A percentile compares a stretch with the other conserved stretches of the same genome.
These are phyloP conservation scores for Lasioglossum lativentre DNA, from an alignment of 2,888 invertebrate species.

Conservation along the genomic window DNA sequence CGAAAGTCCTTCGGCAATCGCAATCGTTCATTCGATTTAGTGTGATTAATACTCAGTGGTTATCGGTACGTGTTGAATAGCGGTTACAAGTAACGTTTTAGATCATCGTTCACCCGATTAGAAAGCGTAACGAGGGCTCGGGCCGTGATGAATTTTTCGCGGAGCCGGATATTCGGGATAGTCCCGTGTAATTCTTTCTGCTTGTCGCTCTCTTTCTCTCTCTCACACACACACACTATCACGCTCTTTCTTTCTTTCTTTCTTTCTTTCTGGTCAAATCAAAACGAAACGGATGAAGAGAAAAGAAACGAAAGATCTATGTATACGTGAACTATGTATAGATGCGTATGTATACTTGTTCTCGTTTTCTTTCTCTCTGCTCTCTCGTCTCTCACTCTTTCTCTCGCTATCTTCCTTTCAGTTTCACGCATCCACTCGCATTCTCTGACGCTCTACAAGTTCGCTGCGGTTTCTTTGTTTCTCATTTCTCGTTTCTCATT, in stretches of 20 bases:
- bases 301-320: conserved; percentile 51
- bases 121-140: conserved; percentile 59
- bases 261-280: conserved; percentile 19
- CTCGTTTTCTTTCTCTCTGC: conserved; percentile 5
- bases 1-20: conserved; percentile 70
- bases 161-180: not conserved
- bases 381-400: conserved; percentile 31
- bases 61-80: conserved; percentile 62
- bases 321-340: conserved; percentile 50
- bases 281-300: conserved; percentile 46
- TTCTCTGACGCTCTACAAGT: conserved; percentile 27
- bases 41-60: conserved; percentile 69
- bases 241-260: conserved; percentile 5
- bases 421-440: not conserved
- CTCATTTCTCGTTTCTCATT: conserved; percentile 55
- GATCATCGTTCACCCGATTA: conserved; percentile 68
- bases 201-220: not conserved
- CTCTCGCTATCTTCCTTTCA: not conserved
- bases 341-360: conserved; percentile 13
- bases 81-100: conserved; percentile 43
- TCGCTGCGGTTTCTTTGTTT: conserved; percentile 37
- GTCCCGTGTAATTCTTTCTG: not conserved
- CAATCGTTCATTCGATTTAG: conserved; percentile 54
- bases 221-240: not conserved
- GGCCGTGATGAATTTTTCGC: conserved; percentile 2